A percentile compares a stretch with the other conserved stretches of the same genome.
phyloP scores from a whole-genome alignment of 2,113 vertebrate species.

The Dromiciops gliroides region DNA sequence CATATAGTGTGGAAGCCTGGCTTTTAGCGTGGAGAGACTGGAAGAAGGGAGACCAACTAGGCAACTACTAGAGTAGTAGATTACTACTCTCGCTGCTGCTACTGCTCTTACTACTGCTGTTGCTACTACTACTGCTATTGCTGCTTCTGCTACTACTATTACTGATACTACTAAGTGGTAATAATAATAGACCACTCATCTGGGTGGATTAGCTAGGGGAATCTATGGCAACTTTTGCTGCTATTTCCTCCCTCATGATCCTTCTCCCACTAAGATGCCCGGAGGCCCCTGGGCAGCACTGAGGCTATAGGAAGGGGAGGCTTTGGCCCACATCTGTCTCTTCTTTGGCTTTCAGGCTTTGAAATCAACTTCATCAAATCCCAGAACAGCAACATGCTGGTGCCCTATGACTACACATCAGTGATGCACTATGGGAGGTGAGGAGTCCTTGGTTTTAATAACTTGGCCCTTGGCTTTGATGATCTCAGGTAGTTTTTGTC shows the following conservation, averaged over 20 bases:
- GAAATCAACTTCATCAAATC: constrained; percentile 81
- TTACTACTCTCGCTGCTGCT: too few species aligned
- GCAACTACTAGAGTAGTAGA: too few species aligned
- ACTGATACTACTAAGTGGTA: neutral
- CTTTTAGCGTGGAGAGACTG: too few species aligned
- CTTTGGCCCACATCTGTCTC: neutral
- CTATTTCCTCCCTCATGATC: neutral
- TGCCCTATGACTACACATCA: constrained; percentile 77
- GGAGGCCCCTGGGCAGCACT: neutral
- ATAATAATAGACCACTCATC: neutral
- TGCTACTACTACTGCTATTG: too few species aligned
- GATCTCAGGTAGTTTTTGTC: neutral
- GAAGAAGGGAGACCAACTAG: too few species aligned
- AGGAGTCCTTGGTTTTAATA: neutral
- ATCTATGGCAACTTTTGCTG: neutral
- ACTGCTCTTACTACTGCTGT: too few species aligned
- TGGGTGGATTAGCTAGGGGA: neutral
- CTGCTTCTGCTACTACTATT: too few species aligned
- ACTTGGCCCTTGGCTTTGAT: too few species aligned
- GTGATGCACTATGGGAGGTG: constrained; percentile 82
- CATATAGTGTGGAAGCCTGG: too few species aligned
- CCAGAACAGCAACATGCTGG: constrained; percentile 76
- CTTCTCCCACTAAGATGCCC: neutral
- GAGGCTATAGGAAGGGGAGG: too few species aligned
- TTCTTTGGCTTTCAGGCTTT: constrained; percentile 70